phyloP scores from a whole-genome alignment of 2,113 vertebrate species.

The Puffinus mauretanicus region DNA sequence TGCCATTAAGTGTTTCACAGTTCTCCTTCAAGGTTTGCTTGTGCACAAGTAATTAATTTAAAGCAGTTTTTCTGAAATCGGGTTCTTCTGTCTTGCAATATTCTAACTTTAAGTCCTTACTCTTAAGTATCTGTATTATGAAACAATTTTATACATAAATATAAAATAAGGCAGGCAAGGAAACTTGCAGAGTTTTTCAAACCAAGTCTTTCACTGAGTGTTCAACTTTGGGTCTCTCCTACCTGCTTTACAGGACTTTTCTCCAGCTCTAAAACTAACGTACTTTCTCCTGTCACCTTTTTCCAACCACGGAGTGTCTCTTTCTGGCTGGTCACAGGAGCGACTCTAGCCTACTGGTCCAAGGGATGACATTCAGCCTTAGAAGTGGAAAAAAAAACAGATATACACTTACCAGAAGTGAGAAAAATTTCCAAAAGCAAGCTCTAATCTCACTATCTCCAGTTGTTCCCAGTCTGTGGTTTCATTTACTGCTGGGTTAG shows the following conservation, averaged over 20 bases:
- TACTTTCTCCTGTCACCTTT: not conserved
- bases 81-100: not conserved
- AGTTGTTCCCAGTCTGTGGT: conserved; percentile 43
- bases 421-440: not conserved
- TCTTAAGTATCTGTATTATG: not conserved
- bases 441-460: conserved; percentile 37
- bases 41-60: not conserved
- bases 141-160: not conserved
- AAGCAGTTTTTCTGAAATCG: not conserved
- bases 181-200: not conserved
- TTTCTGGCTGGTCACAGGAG: not conserved
- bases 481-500: conserved; percentile 68
- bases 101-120: not conserved
- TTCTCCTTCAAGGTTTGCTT: not conserved
- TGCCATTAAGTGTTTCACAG: not conserved
- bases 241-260: not conserved
- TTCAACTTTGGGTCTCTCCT: not conserved
- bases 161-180: not conserved
- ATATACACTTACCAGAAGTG: not conserved
- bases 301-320: not conserved
- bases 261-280: not conserved
- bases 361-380: not conserved
- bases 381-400: not conserved
- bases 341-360: not conserved
- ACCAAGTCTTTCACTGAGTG: not conserved